Conservation (phyloP, 2,888 invertebrate genomes). For the Noctua janthina region DNA sequence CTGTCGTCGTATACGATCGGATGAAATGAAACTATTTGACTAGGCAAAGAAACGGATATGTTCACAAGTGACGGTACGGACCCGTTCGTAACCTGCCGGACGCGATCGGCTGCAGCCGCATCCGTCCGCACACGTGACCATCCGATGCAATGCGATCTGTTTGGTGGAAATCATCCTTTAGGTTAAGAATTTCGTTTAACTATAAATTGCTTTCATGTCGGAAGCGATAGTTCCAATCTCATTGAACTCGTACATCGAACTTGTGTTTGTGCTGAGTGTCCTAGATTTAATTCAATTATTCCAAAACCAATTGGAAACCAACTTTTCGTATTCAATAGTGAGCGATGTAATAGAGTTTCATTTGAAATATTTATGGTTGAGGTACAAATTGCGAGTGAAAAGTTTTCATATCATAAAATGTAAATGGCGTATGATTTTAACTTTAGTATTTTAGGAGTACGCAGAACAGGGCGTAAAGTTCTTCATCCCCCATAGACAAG, state of each 20-base stretch:
- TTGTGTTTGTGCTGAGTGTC: constrained; percentile 19
- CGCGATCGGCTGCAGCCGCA: too few species aligned
- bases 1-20: too few species aligned
- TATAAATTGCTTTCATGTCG: constrained; percentile 4
- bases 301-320: constrained; percentile 1
- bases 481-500: too few species aligned
- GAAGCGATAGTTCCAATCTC: constrained; percentile 23
- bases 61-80: too few species aligned
- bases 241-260: constrained; percentile 26
- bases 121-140: too few species aligned
- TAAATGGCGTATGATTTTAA: not conserved
- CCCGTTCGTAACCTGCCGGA: too few species aligned
- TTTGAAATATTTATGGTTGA: not conserved
- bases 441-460: not conserved
- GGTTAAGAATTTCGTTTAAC: not conserved
- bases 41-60: too few species aligned
- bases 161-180: too few species aligned
- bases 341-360: constrained; percentile 18
- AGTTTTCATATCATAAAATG: not conserved
- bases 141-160: too few species aligned
- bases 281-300: constrained; percentile 49
- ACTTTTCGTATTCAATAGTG: constrained; percentile 19
- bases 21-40: too few species aligned
- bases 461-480: too few species aligned
- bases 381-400: not conserved